These are phyloP conservation scores for Dryas iulia DNA, from an alignment of 1,140 invertebrate genomes.

Conservation along the genomic window DNA sequence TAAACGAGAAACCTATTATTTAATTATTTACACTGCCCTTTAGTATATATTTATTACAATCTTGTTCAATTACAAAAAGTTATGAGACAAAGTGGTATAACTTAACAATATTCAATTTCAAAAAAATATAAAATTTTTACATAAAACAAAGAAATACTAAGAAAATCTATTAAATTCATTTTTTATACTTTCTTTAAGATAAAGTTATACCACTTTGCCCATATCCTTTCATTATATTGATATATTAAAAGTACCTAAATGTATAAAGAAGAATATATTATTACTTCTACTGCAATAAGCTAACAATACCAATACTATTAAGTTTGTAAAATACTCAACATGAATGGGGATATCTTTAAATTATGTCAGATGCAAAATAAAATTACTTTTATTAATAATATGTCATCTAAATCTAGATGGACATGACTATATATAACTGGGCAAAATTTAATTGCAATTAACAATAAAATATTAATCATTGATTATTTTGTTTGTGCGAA, in stretches of 20 bases:
- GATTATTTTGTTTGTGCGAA: too few relatives aligned
- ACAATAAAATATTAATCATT: too few relatives aligned
- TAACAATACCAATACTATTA: not conserved
- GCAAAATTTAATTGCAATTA: too few relatives aligned
- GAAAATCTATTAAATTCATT: too few relatives aligned
- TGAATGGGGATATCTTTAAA: not conserved
- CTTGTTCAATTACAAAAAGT: not conserved
- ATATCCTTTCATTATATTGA: too few relatives aligned
- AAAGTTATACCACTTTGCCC: too few relatives aligned
- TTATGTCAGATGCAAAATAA: not conserved
- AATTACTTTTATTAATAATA: not conserved
- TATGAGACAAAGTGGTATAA: not conserved
- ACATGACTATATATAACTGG: too few relatives aligned
- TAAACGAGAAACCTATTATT: not conserved
- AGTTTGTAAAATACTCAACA: constrained; percentile 42
- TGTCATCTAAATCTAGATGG: not conserved
- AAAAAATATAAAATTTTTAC: too few relatives aligned
- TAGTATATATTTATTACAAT: not conserved
- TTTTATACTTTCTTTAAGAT: too few relatives aligned
- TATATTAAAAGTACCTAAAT: too few relatives aligned
- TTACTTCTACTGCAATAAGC: not conserved
- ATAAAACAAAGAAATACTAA: too few relatives aligned
- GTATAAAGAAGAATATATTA: not conserved
- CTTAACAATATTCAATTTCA: not conserved
- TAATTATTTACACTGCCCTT: not conserved